A percentile compares a stretch with the other conserved stretches of the same genome.
Conservation (phyloP, 2,888 invertebrate genomes). For the Tachina grossa region DNA sequence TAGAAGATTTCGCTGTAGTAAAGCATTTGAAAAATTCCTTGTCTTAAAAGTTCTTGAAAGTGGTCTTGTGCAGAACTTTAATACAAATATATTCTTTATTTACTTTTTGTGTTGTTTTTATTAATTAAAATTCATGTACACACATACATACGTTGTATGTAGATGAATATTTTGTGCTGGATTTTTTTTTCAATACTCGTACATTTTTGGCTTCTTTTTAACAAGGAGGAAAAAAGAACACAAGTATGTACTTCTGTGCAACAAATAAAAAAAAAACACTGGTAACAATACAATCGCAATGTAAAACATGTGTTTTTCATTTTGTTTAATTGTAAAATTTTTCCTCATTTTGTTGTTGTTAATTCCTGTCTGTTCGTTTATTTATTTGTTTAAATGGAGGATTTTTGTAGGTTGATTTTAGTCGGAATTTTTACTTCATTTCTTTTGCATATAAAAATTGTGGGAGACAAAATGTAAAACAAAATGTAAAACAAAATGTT, state of each 20-base stretch:
- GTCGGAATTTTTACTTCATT: constrained; percentile 14
- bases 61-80: too few species aligned
- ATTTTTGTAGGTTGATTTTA: constrained; percentile 60
- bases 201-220: constrained; percentile 31
- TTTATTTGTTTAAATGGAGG: constrained; percentile 65
- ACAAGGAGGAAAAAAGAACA: constrained; percentile 16
- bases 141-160: not conserved
- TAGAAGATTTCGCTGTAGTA: too few species aligned
- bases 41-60: too few species aligned
- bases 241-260: constrained; percentile 19
- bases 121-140: not conserved
- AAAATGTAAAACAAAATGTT: constrained; percentile 71
- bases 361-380: constrained; percentile 42
- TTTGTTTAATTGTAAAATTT: constrained; percentile 71
- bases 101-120: not conserved
- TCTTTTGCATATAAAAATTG: constrained; percentile 51
- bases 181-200: not conserved
- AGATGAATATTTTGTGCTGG: constrained; percentile 29
- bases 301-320: constrained; percentile 74
- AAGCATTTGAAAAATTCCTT: too few species aligned
- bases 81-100: not conserved
- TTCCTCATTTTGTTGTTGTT: constrained; percentile 47
- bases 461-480: constrained; percentile 72
- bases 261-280: constrained; percentile 3
- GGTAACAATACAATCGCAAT: constrained; percentile 64